phyloP scores from a whole-genome alignment of 1,140 invertebrate species.

The Scaptomyza montana region DNA sequence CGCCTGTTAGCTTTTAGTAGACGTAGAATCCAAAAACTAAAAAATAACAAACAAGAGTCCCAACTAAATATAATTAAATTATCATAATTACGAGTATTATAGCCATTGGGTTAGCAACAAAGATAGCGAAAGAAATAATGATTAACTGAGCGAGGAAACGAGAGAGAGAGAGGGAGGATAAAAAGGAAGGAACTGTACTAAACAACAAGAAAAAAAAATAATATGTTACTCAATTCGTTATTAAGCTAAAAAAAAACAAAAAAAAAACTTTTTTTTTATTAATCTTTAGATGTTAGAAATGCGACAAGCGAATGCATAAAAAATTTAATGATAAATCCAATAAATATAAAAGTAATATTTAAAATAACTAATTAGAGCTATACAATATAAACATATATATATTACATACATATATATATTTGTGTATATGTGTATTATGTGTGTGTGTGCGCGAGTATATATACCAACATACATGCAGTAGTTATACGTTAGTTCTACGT shows the following conservation, averaged over 20 bases:
- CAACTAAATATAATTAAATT: constrained; percentile 26
- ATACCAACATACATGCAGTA: constrained; percentile 11
- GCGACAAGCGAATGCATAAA: constrained; percentile 46
- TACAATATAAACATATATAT: constrained; percentile 14
- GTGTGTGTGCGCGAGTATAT: constrained; percentile 38
- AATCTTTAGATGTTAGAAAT: constrained; percentile 36
- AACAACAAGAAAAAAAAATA: constrained; percentile 19
- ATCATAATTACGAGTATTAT: constrained; percentile 40
- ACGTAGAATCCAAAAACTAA: constrained; percentile 2
- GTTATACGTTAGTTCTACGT: constrained; percentile 31
- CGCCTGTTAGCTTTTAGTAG: constrained; percentile 60
- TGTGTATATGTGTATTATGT: constrained; percentile 32
- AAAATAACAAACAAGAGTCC: constrained; percentile 21
- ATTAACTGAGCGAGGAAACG: too few relatives aligned
- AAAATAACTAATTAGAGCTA: constrained; percentile 18
- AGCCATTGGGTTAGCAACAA: constrained; percentile 8
- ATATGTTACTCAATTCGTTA: constrained; percentile 32
- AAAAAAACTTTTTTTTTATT: constrained; percentile 28
- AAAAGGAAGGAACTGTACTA: constrained; percentile 34
- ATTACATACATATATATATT: constrained; percentile 16
- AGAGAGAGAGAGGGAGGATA: not conserved
- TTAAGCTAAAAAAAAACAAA: constrained; percentile 11
- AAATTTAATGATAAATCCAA: constrained; percentile 19
- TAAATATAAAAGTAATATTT: constrained; percentile 21
- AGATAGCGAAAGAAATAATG: not conserved